Conservation (phyloP, 2,888 invertebrate species). For the Agrotis clavis region DNA sequence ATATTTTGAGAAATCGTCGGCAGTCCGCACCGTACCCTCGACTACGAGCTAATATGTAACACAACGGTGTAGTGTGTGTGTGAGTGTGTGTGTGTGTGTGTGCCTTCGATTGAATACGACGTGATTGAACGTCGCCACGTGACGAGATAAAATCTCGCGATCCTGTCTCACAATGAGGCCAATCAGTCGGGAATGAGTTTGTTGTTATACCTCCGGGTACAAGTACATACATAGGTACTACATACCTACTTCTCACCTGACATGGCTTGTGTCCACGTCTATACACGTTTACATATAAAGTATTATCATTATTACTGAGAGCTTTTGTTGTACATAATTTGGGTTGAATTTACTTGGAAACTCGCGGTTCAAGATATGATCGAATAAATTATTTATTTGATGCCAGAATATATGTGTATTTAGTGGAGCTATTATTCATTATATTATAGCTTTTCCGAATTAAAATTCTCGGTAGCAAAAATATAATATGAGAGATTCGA, state of each 20-base stretch:
- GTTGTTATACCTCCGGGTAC: slow-evolving; percentile 69
- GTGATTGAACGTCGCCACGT: slow-evolving; percentile 78
- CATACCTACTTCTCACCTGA: slow-evolving; percentile 30
- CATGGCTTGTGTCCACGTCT: slow-evolving; percentile 40
- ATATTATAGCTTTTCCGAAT: background rate
- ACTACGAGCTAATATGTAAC: slow-evolving; percentile 50
- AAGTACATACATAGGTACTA: slow-evolving; percentile 40
- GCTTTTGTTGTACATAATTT: slow-evolving; percentile 30
- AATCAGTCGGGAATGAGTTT: slow-evolving; percentile 80
- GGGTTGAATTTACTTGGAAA: slow-evolving; percentile 24
- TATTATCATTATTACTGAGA: slow-evolving; percentile 45
- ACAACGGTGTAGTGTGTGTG: slow-evolving; percentile 53
- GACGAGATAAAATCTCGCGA: slow-evolving; percentile 71
- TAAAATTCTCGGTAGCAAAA: slow-evolving; percentile 1
- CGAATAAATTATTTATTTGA: slow-evolving; percentile 21
- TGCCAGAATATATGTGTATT: background rate
- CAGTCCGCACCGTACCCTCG: slow-evolving; percentile 36
- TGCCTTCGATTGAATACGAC: slow-evolving; percentile 76
- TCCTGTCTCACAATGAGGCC: slow-evolving; percentile 79
- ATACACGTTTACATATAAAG: slow-evolving; percentile 21
- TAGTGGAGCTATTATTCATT: background rate
- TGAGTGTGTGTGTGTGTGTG: slow-evolving; percentile 37
- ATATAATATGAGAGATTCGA: slow-evolving; percentile 27
- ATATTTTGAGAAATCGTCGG: slow-evolving; percentile 57
- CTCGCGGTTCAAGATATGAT: background rate